A percentile compares a stretch with the other conserved stretches of the same genome.
Conservation (phyloP, 2,113 vertebrate genomes). For the Osmerus eperlanus region DNA sequence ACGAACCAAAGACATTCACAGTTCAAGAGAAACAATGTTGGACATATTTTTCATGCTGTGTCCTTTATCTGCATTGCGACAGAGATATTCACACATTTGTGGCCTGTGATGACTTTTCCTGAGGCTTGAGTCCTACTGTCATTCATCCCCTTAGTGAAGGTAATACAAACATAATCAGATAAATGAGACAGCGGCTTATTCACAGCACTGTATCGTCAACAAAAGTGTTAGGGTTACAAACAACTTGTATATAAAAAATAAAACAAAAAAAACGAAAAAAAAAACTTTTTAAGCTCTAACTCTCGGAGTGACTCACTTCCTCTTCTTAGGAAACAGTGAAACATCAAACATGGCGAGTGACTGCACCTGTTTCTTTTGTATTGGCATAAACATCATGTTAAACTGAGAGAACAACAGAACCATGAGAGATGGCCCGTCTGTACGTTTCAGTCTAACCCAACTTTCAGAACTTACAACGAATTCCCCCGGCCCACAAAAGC, state of each 20-base stretch:
- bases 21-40: slow-evolving; percentile 38
- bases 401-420: too few species aligned
- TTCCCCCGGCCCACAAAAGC: not conserved
- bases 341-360: too few species aligned
- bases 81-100: slow-evolving; percentile 33
- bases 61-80: slow-evolving; percentile 39
- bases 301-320: too few species aligned
- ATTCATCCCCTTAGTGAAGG: slow-evolving; percentile 50
- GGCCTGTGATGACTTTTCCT: slow-evolving; percentile 37
- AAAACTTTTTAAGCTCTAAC: too few species aligned
- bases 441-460: not conserved
- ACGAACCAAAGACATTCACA: slow-evolving; percentile 20
- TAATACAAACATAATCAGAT: slow-evolving; percentile 27
- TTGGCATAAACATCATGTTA: too few species aligned
- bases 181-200: slow-evolving; percentile 9
- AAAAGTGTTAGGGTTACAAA: too few species aligned
- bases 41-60: slow-evolving; percentile 27
- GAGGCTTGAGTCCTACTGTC: slow-evolving; percentile 33
- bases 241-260: too few species aligned
- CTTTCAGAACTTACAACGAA: not conserved
- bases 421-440: too few species aligned
- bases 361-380: too few species aligned
- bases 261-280: too few species aligned
- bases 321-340: too few species aligned
- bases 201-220: slow-evolving; percentile 1